Conservation (phyloP, 2,113 vertebrate species). For the Scytalopus superciliaris region DNA sequence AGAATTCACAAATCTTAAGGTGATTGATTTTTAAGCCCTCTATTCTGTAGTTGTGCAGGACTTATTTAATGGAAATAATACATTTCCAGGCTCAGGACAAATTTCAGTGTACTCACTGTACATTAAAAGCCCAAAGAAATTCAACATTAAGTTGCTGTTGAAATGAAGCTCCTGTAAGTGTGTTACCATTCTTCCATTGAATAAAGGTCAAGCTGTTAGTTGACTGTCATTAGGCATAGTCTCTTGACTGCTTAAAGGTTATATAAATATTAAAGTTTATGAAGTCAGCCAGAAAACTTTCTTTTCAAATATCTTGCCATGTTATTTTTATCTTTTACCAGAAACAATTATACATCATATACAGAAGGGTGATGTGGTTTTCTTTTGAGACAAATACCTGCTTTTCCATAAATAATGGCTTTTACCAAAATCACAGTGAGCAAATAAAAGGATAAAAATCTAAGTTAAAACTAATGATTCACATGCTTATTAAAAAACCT, state of each 20-base stretch:
- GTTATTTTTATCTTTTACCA: constrained; percentile 30
- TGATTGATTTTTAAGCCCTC: not conserved
- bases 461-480: constrained; percentile 48
- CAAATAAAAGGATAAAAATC: constrained; percentile 50
- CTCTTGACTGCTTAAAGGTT: constrained; percentile 55
- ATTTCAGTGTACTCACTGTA: not conserved
- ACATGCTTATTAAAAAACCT: constrained; percentile 8
- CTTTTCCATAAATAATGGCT: not conserved
- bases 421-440: not conserved
- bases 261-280: constrained; percentile 67
- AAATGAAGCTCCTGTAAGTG: constrained; percentile 26
- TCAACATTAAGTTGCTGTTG: not conserved
- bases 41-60: not conserved
- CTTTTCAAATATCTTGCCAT: not conserved
- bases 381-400: not conserved
- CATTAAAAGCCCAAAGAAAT: constrained; percentile 35
- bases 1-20: not conserved
- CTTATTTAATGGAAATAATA: not conserved
- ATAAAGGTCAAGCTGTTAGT: constrained; percentile 58
- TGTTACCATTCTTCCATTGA: constrained; percentile 18
- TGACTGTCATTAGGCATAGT: constrained; percentile 48
- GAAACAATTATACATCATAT: not conserved
- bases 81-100: not conserved
- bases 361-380: not conserved
- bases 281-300: constrained; percentile 30